Percentiles rank a stretch among this genome's conserved stretches.
Conservation (phyloP, 2,797 vertebrate species). For the Acrossocheilus fasciatus region DNA sequence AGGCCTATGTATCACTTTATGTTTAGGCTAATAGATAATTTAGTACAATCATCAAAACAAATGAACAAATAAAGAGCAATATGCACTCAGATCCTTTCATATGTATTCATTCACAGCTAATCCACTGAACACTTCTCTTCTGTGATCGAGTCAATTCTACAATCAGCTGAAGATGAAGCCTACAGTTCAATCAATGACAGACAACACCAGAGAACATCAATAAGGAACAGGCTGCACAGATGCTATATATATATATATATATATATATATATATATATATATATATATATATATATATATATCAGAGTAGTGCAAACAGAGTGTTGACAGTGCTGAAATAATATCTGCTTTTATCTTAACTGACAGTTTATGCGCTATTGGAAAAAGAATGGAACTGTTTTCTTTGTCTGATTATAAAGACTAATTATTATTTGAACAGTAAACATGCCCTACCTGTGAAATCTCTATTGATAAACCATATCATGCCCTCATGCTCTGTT, state of each 20-base stretch:
- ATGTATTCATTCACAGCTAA: not conserved
- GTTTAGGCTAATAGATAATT: not conserved
- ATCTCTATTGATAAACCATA: not conserved
- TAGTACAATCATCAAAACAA: not conserved
- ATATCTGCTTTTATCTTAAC: not conserved
- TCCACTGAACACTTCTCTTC: not conserved
- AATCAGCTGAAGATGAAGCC: not conserved
- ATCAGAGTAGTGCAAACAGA: not conserved
- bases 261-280: not conserved
- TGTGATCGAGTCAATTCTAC: not conserved
- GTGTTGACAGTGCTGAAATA: not conserved
- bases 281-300: too few species aligned
- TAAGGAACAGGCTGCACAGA: conserved; percentile 10
- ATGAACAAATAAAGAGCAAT: not conserved
- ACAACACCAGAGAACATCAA: not conserved
- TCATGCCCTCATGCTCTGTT: not conserved
- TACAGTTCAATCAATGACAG: conserved; percentile 8
- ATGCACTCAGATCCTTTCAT: not conserved
- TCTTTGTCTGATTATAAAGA: not conserved
- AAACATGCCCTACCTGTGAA: not conserved
- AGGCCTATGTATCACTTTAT: not conserved
- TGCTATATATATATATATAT: not conserved
- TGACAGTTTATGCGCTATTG: not conserved
- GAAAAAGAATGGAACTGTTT: not conserved
- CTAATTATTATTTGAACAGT: not conserved